phyloP scores from a whole-genome alignment of 2,888 invertebrate genomes.

The Oasisia sp. region DNA sequence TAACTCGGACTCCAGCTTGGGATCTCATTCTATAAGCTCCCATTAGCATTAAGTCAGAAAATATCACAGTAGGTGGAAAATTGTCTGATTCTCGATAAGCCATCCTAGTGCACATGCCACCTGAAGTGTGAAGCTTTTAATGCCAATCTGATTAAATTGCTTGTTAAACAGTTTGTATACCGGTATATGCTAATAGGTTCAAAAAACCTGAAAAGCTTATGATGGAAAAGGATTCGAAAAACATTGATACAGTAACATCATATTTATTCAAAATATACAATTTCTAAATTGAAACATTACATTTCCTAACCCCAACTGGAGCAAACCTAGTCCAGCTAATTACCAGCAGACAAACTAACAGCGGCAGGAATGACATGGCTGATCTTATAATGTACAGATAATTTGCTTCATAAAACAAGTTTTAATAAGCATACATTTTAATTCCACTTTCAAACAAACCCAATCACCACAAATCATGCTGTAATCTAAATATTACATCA shows the following conservation, averaged over 20 bases:
- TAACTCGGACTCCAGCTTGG: too few species aligned
- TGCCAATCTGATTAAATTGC: too few species aligned
- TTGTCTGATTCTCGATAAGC: too few species aligned
- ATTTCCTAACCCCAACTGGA: not conserved
- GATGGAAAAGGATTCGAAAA: not conserved
- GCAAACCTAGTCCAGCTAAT: not conserved
- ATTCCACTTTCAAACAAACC: not conserved
- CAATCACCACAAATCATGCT: not conserved
- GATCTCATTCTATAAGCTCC: too few species aligned
- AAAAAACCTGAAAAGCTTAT: not conserved
- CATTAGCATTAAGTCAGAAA: too few species aligned
- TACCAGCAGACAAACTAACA: slow-evolving; percentile 1
- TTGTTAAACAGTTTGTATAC: not conserved
- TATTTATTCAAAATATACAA: slow-evolving; percentile 12
- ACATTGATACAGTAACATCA: not conserved
- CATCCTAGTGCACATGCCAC: too few species aligned
- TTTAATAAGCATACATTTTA: not conserved
- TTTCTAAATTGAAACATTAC: not conserved
- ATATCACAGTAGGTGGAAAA: too few species aligned
- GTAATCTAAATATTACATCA: not conserved
- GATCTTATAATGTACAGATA: not conserved
- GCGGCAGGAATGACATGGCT: not conserved
- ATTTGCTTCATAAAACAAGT: not conserved
- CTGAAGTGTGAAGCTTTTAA: too few species aligned
- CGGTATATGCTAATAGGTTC: not conserved